phyloP scores from a whole-genome alignment of 2,113 vertebrate species.

The Azemiops feae region DNA sequence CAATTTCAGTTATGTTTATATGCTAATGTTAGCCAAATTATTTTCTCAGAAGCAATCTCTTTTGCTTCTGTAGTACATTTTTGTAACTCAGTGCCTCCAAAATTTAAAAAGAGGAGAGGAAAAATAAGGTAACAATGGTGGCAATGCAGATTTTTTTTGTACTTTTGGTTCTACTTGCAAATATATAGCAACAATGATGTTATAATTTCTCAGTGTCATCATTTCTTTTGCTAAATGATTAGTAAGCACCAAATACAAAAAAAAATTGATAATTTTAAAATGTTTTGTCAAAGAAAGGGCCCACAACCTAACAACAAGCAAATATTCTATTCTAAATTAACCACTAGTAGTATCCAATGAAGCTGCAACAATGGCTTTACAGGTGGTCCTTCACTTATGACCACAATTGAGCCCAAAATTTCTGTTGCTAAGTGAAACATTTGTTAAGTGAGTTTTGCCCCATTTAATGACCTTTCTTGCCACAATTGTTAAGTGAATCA shows the following conservation, averaged over 20 bases:
- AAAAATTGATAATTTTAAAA: background rate
- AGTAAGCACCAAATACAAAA: background rate
- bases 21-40: slow-evolving; percentile 20
- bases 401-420: background rate
- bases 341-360: background rate
- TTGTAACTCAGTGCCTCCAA: slow-evolving; percentile 13
- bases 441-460: background rate
- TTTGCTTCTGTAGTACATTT: background rate
- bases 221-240: background rate
- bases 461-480: background rate
- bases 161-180: background rate
- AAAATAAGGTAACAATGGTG: background rate
- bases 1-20: slow-evolving; percentile 23
- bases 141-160: background rate
- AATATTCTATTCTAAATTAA: background rate
- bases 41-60: background rate
- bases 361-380: background rate
- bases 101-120: background rate
- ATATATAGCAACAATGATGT: background rate
- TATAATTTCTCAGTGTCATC: background rate
- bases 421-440: background rate
- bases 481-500: background rate
- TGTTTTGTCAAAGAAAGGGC: background rate
- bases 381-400: background rate
- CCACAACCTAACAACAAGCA: background rate